Evolutionary conservation across 2,888 invertebrate species (phyloP).

Genomic region (Griposia aprilina): DNA sequence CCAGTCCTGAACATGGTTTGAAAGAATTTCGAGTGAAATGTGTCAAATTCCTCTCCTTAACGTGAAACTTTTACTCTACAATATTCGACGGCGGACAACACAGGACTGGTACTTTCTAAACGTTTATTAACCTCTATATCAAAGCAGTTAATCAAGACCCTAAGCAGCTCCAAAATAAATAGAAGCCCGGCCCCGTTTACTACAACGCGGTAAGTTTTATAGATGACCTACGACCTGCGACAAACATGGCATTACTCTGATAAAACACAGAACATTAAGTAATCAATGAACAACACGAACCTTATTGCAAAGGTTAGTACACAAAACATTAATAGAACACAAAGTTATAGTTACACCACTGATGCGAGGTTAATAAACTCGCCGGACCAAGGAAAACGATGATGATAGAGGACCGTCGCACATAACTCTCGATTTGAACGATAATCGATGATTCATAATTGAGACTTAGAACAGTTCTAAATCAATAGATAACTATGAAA

Average conservation of each 20-base stretch:
- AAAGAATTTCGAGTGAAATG: not conserved
- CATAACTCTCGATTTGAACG: slow-evolving; percentile 81
- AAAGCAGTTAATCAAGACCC: slow-evolving; percentile 40
- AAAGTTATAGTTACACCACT: slow-evolving; percentile 69
- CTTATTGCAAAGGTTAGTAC: slow-evolving; percentile 68
- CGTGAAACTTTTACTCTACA: not conserved
- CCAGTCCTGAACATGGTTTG: not conserved
- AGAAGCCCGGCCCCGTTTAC: slow-evolving; percentile 52
- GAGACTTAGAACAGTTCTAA: slow-evolving; percentile 86
- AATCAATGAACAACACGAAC: slow-evolving; percentile 60
- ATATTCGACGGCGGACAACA: not conserved
- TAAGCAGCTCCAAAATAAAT: slow-evolving; percentile 43
- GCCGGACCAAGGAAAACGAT: slow-evolving; percentile 73
- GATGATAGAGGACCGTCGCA: slow-evolving; percentile 82
- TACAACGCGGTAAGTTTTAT: slow-evolving; percentile 48
- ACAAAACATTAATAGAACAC: slow-evolving; percentile 71
- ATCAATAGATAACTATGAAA: slow-evolving; percentile 88
- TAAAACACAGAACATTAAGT: slow-evolving; percentile 63
- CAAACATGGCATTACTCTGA: slow-evolving; percentile 59
- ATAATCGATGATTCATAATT: slow-evolving; percentile 88
- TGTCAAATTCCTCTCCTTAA: slow-evolving; percentile 23
- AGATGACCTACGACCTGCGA: slow-evolving; percentile 58
- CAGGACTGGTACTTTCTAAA: slow-evolving; percentile 5
- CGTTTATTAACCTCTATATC: slow-evolving; percentile 24
- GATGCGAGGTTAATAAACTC: slow-evolving; percentile 79